Conservation (phyloP, 30 jellyfish, hydroid and myxozoan species). For the Aurelia coerulea region DNA sequence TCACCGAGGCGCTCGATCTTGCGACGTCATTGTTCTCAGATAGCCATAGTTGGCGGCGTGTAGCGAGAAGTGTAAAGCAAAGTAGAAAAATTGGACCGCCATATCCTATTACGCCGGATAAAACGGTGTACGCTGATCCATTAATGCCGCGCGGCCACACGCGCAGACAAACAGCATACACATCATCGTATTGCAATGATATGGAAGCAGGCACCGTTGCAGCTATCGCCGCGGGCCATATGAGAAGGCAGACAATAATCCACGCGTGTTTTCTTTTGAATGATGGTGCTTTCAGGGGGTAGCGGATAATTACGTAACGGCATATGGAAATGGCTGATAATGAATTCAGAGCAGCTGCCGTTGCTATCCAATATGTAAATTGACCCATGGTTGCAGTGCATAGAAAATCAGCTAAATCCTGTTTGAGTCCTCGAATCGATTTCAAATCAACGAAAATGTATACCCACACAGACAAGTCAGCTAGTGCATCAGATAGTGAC, state of each 20-base stretch:
- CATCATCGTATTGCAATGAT: constrained; percentile 46
- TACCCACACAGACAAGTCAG: constrained; percentile 75
- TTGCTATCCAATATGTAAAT: constrained; percentile 68
- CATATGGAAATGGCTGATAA: constrained; percentile 78
- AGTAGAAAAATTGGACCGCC: constrained; percentile 44
- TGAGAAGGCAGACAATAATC: constrained; percentile 8
- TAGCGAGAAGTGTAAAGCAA: constrained; percentile 44
- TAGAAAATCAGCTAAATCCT: constrained; percentile 42
- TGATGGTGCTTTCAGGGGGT: constrained; percentile 76
- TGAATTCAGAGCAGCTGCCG: constrained; percentile 78
- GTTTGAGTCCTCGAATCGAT: constrained; percentile 54
- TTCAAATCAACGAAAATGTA: constrained; percentile 73
- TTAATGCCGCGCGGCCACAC: constrained; percentile 62
- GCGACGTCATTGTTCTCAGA: constrained; percentile 12
- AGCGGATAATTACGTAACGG: constrained; percentile 84
- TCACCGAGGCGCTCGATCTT: constrained; percentile 10
- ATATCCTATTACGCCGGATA: constrained; percentile 44
- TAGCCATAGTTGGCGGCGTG: constrained; percentile 48
- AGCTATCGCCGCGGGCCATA: constrained; percentile 56
- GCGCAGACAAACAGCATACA: constrained; percentile 55
- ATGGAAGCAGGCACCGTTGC: constrained; percentile 38
- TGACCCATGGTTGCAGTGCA: constrained; percentile 88
- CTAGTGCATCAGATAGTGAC: constrained; percentile 77
- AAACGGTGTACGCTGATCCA: constrained; percentile 40
- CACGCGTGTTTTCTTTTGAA: constrained; percentile 56